These are phyloP conservation scores for Pituophis catenifer DNA, from an alignment of 2,113 vertebrate genomes.

Conservation along the genomic window DNA sequence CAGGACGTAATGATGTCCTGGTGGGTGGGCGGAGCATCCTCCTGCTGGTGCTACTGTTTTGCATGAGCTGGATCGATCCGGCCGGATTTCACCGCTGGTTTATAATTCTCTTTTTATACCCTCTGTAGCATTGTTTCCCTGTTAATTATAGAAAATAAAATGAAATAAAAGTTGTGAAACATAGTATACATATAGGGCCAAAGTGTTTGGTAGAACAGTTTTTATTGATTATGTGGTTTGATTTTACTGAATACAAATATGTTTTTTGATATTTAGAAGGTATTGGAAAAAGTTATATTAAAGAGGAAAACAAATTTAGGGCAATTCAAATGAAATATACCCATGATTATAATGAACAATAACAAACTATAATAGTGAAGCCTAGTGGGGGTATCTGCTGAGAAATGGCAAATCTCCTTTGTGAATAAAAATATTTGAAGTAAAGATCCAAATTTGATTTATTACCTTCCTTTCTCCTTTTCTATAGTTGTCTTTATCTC, in stretches of 20 bases:
- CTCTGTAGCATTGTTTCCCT: background rate
- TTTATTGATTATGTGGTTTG: background rate
- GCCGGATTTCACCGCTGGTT: too few species aligned
- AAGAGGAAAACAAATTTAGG: background rate
- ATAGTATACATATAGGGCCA: background rate
- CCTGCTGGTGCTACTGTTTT: too few species aligned
- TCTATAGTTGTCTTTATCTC: background rate
- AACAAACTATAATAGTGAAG: background rate
- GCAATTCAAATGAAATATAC: background rate
- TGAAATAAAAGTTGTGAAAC: background rate
- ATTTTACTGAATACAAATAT: background rate
- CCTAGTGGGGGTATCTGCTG: background rate
- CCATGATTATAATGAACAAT: background rate
- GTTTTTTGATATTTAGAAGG: background rate
- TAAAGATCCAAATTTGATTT: background rate
- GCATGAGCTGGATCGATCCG: too few species aligned
- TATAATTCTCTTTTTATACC: background rate
- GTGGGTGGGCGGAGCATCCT: too few species aligned
- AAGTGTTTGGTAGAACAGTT: background rate
- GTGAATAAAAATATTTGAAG: background rate
- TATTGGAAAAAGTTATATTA: background rate
- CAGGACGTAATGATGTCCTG: too few species aligned
- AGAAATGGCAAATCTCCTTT: background rate
- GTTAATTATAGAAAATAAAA: background rate
- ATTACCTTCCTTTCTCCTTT: background rate